phyloP scores from a whole-genome alignment of 2,797 vertebrate species.

The Gymnodraco acuticeps region DNA sequence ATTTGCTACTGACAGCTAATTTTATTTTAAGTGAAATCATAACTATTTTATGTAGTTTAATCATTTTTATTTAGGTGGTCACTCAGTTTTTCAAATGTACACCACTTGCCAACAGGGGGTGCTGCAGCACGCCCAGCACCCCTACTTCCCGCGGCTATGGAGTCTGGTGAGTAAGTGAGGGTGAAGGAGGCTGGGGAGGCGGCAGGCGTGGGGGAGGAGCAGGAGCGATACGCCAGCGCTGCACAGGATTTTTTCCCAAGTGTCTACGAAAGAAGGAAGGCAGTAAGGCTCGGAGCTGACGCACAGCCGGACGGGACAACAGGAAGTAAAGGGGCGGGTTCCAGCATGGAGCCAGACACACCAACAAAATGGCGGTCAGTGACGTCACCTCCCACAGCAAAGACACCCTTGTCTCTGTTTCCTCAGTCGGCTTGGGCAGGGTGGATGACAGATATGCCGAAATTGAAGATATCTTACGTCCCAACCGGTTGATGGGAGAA shows the following conservation, averaged over 20 bases:
- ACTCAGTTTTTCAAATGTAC: no score
- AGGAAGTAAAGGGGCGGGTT: constrained; percentile 85
- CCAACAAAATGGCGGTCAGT: constrained; percentile 76
- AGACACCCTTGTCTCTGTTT: constrained; percentile 43
- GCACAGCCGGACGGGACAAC: constrained; percentile 81
- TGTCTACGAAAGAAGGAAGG: constrained; percentile 59
- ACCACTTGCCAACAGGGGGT: no score
- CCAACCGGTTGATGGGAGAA: constrained; percentile 45
- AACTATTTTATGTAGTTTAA: no score
- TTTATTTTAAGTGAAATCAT: no score
- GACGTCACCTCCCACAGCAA: constrained; percentile 78
- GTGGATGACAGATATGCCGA: neutral
- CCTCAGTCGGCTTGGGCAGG: neutral
- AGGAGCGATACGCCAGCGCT: constrained; percentile 65
- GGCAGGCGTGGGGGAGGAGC: constrained; percentile 49
- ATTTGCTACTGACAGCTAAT: no score
- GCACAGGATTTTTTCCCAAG: constrained; percentile 35
- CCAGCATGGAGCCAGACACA: constrained; percentile 82
- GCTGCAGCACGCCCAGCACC: no score
- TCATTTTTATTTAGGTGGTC: no score
- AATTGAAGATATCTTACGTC: neutral
- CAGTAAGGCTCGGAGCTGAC: constrained; percentile 81
- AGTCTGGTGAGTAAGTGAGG: constrained; percentile 14
- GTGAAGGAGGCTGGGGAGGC: constrained; percentile 25
- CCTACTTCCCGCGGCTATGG: no score